phyloP scores from a whole-genome alignment of 2,797 vertebrate species.

The Brachyrhaphis roseni region DNA sequence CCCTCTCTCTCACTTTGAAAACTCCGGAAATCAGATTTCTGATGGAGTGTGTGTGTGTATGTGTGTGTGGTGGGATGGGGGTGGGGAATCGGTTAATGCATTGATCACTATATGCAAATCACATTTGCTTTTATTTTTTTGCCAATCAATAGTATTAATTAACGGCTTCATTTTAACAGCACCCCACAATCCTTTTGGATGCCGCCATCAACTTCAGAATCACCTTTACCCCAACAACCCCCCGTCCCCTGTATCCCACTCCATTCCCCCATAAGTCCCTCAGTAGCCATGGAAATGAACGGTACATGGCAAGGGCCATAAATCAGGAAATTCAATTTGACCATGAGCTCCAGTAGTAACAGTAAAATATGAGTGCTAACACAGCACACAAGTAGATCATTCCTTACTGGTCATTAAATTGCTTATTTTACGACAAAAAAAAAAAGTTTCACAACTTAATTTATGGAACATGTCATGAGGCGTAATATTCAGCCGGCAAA shows the following conservation, averaged over 20 bases:
- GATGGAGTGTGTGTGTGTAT: slow-evolving; percentile 21
- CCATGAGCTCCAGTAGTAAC: slow-evolving; percentile 73
- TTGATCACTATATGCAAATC: slow-evolving; percentile 87
- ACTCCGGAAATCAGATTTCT: slow-evolving; percentile 86
- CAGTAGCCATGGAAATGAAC: slow-evolving; percentile 77
- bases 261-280: slow-evolving; percentile 29
- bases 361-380: slow-evolving; percentile 74
- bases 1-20: slow-evolving; percentile 81
- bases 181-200: slow-evolving; percentile 78
- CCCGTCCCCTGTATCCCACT: no score
- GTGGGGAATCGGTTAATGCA: slow-evolving; percentile 84
- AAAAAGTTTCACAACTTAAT: slow-evolving; percentile 38
- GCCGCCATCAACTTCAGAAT: slow-evolving; percentile 74
- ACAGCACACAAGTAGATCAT: slow-evolving; percentile 72
- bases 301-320: slow-evolving; percentile 69
- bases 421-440: slow-evolving; percentile 47
- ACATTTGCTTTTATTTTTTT: slow-evolving; percentile 82
- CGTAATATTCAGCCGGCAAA: background rate
- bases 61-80: slow-evolving; percentile 51
- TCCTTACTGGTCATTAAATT: slow-evolving; percentile 43
- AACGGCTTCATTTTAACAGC: slow-evolving; percentile 84
- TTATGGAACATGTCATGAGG: background rate
- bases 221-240: slow-evolving; percentile 36
- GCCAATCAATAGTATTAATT: slow-evolving; percentile 86
- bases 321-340: slow-evolving; percentile 83